Evolutionary conservation across 2,888 invertebrate genomes (phyloP).

Genomic region (Erebia epiphron): DNA sequence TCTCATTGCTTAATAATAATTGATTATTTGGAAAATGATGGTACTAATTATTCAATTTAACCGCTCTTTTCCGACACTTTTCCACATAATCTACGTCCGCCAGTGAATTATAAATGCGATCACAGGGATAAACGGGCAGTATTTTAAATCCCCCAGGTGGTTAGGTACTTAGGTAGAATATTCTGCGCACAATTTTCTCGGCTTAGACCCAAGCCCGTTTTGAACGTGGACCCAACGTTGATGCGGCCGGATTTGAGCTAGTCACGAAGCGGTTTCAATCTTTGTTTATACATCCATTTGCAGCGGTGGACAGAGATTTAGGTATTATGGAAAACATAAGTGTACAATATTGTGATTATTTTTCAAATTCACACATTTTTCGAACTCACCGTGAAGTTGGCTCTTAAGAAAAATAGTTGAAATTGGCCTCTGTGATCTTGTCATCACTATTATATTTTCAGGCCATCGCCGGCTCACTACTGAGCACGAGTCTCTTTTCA

Average conservation of each 20-base stretch:
- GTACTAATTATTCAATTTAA: not conserved
- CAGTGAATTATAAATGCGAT: conserved; percentile 17
- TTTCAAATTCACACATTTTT: too few relatives aligned
- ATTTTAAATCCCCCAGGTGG: conserved; percentile 24
- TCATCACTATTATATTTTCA: too few relatives aligned
- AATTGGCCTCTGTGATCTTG: too few relatives aligned
- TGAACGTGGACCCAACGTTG: conserved; percentile 38
- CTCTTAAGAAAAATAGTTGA: too few relatives aligned
- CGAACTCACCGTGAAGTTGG: too few relatives aligned
- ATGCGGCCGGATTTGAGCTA: conserved; percentile 39
- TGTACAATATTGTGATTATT: too few relatives aligned
- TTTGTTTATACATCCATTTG: conserved; percentile 40
- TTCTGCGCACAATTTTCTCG: conserved; percentile 37
- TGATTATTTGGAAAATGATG: not conserved
- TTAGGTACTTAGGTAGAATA: conserved; percentile 27
- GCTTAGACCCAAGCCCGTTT: conserved; percentile 38
- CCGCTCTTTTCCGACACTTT: not conserved
- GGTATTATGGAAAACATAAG: conserved; percentile 11
- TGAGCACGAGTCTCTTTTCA: too few relatives aligned
- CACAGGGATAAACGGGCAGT: conserved; percentile 10
- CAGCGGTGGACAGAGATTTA: conserved; percentile 27
- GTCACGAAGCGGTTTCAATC: conserved; percentile 41
- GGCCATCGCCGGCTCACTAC: too few relatives aligned
- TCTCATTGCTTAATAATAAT: not conserved
- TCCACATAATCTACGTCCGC: conserved; percentile 2